Evolutionary conservation across 2,797 vertebrate species (phyloP), one percentile per base, ranked within the genome.

Genomic region (Benthosema pterotum): DNA sequence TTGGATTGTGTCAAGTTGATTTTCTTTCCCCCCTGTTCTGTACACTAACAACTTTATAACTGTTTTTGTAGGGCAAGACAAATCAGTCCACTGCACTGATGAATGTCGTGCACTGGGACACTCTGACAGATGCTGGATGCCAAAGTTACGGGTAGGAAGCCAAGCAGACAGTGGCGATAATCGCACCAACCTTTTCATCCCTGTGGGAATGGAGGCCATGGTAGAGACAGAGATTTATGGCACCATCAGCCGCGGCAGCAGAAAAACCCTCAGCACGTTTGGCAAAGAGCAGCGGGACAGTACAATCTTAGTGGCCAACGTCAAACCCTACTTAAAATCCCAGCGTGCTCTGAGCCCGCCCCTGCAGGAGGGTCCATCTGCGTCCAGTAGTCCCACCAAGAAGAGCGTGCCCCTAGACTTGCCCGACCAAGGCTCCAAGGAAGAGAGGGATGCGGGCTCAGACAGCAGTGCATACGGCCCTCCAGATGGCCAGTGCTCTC

Each of bases 41-140:
- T 78, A 74, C 76, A 83, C 75, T 90, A 88, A 89, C 84, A 88
- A 89, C 80, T 87, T 74, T 88, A 76, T 84, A 83, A 86, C 79
- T 91, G 80, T 90, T 86, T 89, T 87, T 82, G 68, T 94, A 97
- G 96, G 96, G 87, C 95, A 95, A 91, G 96, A 97, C 91, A 96
- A 97, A 94, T 97, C 96, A 83, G 91, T 95, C 94, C 97, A 97
- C 90, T 98, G 96, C 93, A 98, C 96, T 90, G 96, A 97, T 87
- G 96, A 98, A 94, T 98, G 96, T 92, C 95, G 95, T 92, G 95
- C 97, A 85, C 95, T 98, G 92, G 96, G 96, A 93, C 96, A 98
- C 93, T 98, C 96, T 92, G 96, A 98, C 93, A 95, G 95, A 92
- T 98, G 96, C 92, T 98, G 96, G 96, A 98, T 98, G 96, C 96